phyloP scores from a whole-genome alignment of 2,888 invertebrate species.

The Lasioglossum morio region DNA sequence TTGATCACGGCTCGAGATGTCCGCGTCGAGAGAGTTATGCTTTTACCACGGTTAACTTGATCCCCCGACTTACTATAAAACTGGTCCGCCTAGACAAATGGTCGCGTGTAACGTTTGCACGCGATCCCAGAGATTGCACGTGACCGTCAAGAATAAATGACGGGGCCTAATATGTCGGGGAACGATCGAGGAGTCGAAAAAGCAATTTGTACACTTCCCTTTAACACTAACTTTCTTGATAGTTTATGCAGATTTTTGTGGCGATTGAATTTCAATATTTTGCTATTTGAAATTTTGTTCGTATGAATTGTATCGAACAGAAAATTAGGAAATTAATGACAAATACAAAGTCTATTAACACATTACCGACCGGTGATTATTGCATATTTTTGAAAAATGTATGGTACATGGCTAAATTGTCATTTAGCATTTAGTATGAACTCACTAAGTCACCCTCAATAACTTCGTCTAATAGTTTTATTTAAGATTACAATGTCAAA shows the following conservation, averaged over 20 bases:
- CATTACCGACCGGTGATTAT: no score
- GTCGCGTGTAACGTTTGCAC: background rate
- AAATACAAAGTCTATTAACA: no score
- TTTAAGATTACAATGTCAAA: no score
- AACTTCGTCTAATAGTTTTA: no score
- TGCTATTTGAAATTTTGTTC: background rate
- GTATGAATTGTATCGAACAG: no score
- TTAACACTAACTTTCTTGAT: background rate
- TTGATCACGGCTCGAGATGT: background rate
- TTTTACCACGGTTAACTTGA: constrained; percentile 3
- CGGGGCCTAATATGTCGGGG: background rate
- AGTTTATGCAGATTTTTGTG: background rate
- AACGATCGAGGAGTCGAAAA: background rate
- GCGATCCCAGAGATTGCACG: constrained; percentile 9
- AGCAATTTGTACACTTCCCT: background rate
- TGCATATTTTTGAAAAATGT: no score
- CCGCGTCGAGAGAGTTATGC: constrained; percentile 9
- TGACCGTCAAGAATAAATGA: background rate
- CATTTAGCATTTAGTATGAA: no score
- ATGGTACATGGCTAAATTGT: no score
- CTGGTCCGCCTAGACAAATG: constrained; percentile 5
- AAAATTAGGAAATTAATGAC: no score
- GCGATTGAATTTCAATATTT: background rate
- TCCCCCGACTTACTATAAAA: constrained; percentile 1
- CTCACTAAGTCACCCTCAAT: no score